Conservation (phyloP, 2,797 vertebrate genomes). For the Kryptolebias ocellatus region DNA sequence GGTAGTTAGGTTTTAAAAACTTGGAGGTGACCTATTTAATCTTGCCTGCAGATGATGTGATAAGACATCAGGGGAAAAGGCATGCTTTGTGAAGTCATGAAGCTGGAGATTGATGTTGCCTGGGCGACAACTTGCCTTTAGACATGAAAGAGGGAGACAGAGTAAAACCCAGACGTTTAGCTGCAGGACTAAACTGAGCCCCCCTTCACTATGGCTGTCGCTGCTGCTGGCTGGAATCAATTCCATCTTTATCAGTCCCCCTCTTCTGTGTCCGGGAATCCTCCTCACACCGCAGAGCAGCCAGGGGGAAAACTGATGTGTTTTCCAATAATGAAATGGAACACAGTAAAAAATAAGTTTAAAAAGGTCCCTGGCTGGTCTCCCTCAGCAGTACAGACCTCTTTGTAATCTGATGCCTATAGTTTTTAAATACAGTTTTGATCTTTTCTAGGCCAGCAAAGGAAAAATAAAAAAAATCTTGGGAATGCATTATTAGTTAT, state of each 20-base stretch:
- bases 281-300: conserved; percentile 73
- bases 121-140: conserved; percentile 80
- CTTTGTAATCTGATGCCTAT: conserved; percentile 72
- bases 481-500: neutral
- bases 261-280: conserved; percentile 83
- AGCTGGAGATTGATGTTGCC: conserved; percentile 81
- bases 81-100: conserved; percentile 77
- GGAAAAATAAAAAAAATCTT: neutral
- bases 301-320: conserved; percentile 76
- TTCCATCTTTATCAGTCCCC: conserved; percentile 85
- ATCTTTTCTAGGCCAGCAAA: conserved; percentile 41
- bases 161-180: conserved; percentile 73
- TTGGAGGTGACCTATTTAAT: conserved; percentile 83
- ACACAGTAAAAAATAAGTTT: conserved; percentile 83
- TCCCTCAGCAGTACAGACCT: conserved; percentile 61
- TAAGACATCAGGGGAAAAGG: conserved; percentile 75
- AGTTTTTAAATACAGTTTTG: conserved; percentile 67
- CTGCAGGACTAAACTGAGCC: conserved; percentile 81
- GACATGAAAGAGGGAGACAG: conserved; percentile 56
- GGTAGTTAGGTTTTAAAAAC: conserved; percentile 65
- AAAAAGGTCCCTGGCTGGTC: conserved; percentile 73
- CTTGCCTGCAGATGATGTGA: conserved; percentile 80
- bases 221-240: conserved; percentile 84
- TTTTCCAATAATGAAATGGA: conserved; percentile 88
- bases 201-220: conserved; percentile 65